Conservation (phyloP, 2,113 vertebrate genomes). For the Glaucidium brasilianum region DNA sequence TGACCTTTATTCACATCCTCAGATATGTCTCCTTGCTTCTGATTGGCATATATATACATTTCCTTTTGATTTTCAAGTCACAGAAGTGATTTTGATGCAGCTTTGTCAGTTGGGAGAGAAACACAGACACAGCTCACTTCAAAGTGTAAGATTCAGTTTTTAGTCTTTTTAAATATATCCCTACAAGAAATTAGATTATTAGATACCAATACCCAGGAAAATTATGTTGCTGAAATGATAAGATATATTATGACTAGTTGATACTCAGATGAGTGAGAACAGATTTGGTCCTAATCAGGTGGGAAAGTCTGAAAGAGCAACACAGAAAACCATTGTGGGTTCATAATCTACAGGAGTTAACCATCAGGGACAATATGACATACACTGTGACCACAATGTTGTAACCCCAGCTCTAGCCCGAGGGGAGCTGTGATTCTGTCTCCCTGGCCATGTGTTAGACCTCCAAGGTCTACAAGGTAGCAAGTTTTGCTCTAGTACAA, state of each 20-base stretch:
- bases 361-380: neutral
- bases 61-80: neutral
- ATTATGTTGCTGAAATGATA: neutral
- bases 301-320: neutral
- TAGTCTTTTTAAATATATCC: neutral
- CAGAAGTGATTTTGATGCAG: neutral
- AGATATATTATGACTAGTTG: neutral
- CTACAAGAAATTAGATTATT: neutral
- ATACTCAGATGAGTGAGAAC: neutral
- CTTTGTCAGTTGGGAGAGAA: neutral
- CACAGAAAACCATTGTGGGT: neutral
- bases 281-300: neutral
- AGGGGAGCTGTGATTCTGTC: neutral
- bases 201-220: neutral
- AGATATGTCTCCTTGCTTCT: neutral
- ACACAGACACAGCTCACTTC: neutral
- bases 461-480: neutral
- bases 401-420: neutral
- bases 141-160: neutral
- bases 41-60: neutral
- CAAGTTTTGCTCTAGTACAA: neutral
- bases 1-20: neutral
- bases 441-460: neutral
- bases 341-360: neutral
- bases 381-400: neutral